A percentile compares a stretch with the other conserved stretches of the same genome.
Evolutionary conservation across 2,797 vertebrate species (phyloP).

Genomic region (Melanotaenia parkinsoni): DNA sequence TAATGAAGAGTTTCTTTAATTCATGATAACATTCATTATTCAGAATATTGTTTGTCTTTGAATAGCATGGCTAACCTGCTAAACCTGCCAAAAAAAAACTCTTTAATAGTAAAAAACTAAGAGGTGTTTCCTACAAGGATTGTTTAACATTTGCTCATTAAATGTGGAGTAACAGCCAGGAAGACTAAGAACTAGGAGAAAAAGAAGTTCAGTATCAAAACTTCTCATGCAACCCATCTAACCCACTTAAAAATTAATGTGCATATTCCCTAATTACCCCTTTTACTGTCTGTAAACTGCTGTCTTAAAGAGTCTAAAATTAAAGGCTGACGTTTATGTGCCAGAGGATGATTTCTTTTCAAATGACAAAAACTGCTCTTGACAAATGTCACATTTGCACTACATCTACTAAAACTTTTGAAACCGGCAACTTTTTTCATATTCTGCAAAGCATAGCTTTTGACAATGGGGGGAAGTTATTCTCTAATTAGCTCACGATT

Average conservation of each 20-base stretch:
- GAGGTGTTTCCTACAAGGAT: too few species aligned
- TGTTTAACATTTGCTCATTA: not conserved
- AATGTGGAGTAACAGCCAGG: not conserved
- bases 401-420: slow-evolving; percentile 14
- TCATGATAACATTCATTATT: not conserved
- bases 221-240: not conserved
- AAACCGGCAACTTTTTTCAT: slow-evolving; percentile 6
- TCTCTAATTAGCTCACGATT: slow-evolving; percentile 16
- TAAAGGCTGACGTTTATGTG: slow-evolving; percentile 21
- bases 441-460: slow-evolving; percentile 20
- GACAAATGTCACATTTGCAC: slow-evolving; percentile 25
- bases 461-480: slow-evolving; percentile 7
- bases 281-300: not conserved
- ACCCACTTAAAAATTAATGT: not conserved
- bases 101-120: too few species aligned
- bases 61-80: not conserved
- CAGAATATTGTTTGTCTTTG: not conserved
- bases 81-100: too few species aligned
- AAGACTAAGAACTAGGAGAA: not conserved
- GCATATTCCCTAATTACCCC: slow-evolving; percentile 2
- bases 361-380: slow-evolving; percentile 35
- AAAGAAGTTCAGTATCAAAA: not conserved
- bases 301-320: slow-evolving; percentile 23
- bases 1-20: not conserved
- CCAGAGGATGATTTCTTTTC: slow-evolving; percentile 31